Base-by-base conservation (phyloP, 2,113 vertebrate species). In the Girardinichthys multiradiatus region DNA sequence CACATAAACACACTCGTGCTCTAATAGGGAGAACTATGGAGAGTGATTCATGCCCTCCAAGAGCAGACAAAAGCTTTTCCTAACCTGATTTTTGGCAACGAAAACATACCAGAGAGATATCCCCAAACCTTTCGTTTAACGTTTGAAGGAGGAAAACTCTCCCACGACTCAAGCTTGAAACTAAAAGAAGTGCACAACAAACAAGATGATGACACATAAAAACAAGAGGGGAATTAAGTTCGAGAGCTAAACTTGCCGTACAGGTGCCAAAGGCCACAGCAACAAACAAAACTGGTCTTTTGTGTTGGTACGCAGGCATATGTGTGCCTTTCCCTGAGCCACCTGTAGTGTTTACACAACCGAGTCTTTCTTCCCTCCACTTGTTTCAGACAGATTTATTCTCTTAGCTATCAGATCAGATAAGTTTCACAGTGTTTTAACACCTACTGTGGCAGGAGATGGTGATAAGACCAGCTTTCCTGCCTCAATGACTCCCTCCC, bases 341-440 rank as follows among this genome's bases (percentile, higher is more conserved):
- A 82, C 33, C 78, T 82, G 51, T 45, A 70, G 61, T 88, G 86
- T 93, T 92, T 88, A 93, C 87, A 88, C 85, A 91, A 90, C 89
- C 74, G 11, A 35, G 65, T 54, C 81, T 70, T 75, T 84, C 83
- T 74, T 68, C 48, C 70, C 82, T 77, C 60, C 72, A 54, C 72
- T 80, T 88, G 72, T 62, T 70, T 86, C 78, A 72, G 69, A 59
- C 77, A 71, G 70, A 87, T 88, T 90, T 84, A 80, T 90, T 86
- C 87, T 80, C 76, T 58, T 70, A 2, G 64, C 76, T 87, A 93
- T 92, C 90, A 92, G 92, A 93, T 92, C 68, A 90, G 90, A 93
- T 90, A 92, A 88, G 80, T 82, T 83, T 87, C 82, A 91, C 88
- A 66, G 79, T 28, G 26, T 80, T 92, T 93, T 92, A 90, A 92